A percentile compares a stretch with the other conserved stretches of the same genome.
phyloP scores from a whole-genome alignment of 2,888 invertebrate species.

The Rugalucina vietnamica region DNA sequence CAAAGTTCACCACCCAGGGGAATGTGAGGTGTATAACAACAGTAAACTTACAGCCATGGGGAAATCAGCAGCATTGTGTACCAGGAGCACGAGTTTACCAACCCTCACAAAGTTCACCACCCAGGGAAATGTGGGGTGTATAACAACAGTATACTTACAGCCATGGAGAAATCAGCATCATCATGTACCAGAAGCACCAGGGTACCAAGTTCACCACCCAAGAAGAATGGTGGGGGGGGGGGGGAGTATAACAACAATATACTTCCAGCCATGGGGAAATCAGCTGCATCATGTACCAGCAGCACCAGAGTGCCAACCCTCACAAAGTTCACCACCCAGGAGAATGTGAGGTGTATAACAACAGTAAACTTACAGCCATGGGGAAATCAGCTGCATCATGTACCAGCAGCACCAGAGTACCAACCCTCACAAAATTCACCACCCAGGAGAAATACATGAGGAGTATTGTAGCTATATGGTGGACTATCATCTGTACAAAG shows the following conservation, averaged over 20 bases:
- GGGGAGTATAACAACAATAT: slow-evolving; percentile 93
- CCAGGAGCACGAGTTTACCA: slow-evolving; percentile 91
- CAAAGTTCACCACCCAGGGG: slow-evolving; percentile 97
- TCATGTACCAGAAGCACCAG: slow-evolving; percentile 88
- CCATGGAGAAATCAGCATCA: slow-evolving; percentile 84
- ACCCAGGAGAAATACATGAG: slow-evolving; percentile 97
- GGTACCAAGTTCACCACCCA: slow-evolving; percentile 97
- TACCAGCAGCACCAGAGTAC: slow-evolving; percentile 90
- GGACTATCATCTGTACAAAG: slow-evolving; percentile 99
- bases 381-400: slow-evolving; percentile 85
- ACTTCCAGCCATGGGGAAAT: slow-evolving; percentile 84
- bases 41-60: slow-evolving; percentile 85
- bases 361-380: slow-evolving; percentile 84
- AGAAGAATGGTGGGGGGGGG: slow-evolving; percentile 93
- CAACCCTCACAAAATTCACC: slow-evolving; percentile 94
- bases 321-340: slow-evolving; percentile 97
- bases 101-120: slow-evolving; percentile 94
- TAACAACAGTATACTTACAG: no score
- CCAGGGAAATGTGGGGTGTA: slow-evolving; percentile 98
- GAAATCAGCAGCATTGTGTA: slow-evolving; percentile 85
- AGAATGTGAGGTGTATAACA: no score
- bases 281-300: slow-evolving; percentile 84
- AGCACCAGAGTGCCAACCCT: slow-evolving; percentile 93
- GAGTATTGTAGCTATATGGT: slow-evolving; percentile 96
- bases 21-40: slow-evolving; percentile 94